Conservation (phyloP, 2,113 vertebrate species). For the Pseudorhombus dupliciocellatus region DNA sequence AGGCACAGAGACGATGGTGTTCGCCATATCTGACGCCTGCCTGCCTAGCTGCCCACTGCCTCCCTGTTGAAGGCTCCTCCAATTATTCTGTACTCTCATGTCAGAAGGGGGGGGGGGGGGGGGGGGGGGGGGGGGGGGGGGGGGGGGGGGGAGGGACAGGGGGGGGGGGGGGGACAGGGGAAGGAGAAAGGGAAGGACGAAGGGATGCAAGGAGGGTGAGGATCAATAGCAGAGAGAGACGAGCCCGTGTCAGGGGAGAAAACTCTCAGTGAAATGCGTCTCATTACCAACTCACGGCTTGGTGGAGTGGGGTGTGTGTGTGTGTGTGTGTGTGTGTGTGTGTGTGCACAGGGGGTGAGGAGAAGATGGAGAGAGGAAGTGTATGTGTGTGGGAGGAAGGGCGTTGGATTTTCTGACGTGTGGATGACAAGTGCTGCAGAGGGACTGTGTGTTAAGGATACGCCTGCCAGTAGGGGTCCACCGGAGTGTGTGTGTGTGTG, state of each 20-base stretch:
- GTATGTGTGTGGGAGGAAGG: slow-evolving; percentile 37
- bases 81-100: slow-evolving; percentile 63
- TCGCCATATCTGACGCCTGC: slow-evolving; percentile 34
- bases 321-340: slow-evolving; percentile 9
- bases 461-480: slow-evolving; percentile 61
- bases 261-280: slow-evolving; percentile 59
- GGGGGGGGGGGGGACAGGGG: background rate
- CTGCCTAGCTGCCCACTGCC: slow-evolving; percentile 45
- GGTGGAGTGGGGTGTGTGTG: slow-evolving; percentile 26
- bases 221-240: slow-evolving; percentile 62
- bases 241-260: slow-evolving; percentile 61
- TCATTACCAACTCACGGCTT: slow-evolving; percentile 52
- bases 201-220: slow-evolving; percentile 30
- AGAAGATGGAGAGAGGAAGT: slow-evolving; percentile 30
- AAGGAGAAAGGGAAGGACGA: slow-evolving; percentile 7
- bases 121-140: background rate
- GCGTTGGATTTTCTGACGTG: slow-evolving; percentile 56
- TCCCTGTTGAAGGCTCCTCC: slow-evolving; percentile 57
- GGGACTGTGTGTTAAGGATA: slow-evolving; percentile 59
- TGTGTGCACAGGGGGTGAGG: slow-evolving; percentile 7
- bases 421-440: slow-evolving; percentile 59
- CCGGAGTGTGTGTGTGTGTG: slow-evolving; percentile 29
- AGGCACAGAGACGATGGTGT: slow-evolving; percentile 31
- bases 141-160: background rate
- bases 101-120: slow-evolving; percentile 7